phyloP scores from a whole-genome alignment of 2,888 invertebrate genomes.

The Lasioglossum villosulum region DNA sequence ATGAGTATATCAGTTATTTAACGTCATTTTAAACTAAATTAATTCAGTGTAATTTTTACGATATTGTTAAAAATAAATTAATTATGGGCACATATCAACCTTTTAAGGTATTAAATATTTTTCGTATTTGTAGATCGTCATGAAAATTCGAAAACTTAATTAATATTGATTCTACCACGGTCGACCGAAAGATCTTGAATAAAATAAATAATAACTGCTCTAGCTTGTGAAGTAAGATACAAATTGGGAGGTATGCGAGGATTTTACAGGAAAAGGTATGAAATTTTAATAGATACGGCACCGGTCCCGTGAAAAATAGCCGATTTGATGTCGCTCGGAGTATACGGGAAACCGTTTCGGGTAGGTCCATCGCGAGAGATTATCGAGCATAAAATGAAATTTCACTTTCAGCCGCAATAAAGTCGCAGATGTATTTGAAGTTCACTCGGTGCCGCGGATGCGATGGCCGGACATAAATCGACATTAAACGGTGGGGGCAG shows the following conservation, averaged over 20 bases:
- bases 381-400: constrained; percentile 54
- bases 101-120: neutral
- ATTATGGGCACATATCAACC: neutral
- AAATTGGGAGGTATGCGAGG: neutral
- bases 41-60: too few relatives aligned
- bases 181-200: too few relatives aligned
- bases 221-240: neutral
- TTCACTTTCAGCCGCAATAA: constrained; percentile 57
- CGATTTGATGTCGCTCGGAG: constrained; percentile 25
- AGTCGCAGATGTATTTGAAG: constrained; percentile 30
- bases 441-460: neutral
- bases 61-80: too few relatives aligned
- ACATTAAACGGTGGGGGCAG: constrained; percentile 57
- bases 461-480: constrained; percentile 41
- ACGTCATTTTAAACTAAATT: too few relatives aligned
- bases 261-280: neutral
- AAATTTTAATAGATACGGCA: neutral
- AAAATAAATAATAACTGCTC: too few relatives aligned
- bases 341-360: constrained; percentile 21
- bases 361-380: constrained; percentile 15
- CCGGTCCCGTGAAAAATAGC: constrained; percentile 7
- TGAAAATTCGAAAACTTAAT: too few relatives aligned
- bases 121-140: neutral
- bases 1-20: too few relatives aligned
- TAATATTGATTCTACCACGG: too few relatives aligned